Evolutionary conservation across 1,140 invertebrate species (phyloP).

Genomic region (Asobara japonica): DNA sequence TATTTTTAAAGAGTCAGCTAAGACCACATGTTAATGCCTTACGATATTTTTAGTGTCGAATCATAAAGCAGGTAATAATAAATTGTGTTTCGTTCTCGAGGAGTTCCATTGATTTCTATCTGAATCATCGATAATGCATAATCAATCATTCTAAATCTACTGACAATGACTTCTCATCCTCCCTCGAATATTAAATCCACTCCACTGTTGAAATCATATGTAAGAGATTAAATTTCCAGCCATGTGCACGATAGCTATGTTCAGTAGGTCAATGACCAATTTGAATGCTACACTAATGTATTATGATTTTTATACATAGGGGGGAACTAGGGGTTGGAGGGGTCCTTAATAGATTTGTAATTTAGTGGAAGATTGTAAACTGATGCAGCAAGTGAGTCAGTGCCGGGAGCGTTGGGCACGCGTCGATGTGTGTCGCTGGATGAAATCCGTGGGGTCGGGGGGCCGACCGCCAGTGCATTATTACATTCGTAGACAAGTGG

Average conservation of each 20-base stretch:
- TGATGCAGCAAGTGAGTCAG: conserved; percentile 24
- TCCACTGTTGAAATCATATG: not conserved
- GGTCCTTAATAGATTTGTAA: conserved; percentile 58
- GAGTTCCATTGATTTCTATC: too few species aligned
- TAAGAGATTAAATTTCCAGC: not conserved
- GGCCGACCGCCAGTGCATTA: conserved; percentile 33
- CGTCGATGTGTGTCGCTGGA: conserved; percentile 30
- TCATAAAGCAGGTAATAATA: too few species aligned
- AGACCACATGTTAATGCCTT: too few species aligned
- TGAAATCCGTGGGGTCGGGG: conserved; percentile 33
- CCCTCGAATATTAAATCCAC: not conserved
- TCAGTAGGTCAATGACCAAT: conserved; percentile 7
- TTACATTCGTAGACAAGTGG: conserved; percentile 32
- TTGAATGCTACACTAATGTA: not conserved
- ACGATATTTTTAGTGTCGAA: too few species aligned
- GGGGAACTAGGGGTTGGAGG: not conserved
- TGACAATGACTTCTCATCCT: not conserved
- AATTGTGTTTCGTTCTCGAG: too few species aligned
- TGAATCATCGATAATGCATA: too few species aligned
- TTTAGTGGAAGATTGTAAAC: conserved; percentile 40
- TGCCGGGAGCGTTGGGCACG: conserved; percentile 23
- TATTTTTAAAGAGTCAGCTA: too few species aligned
- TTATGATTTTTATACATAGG: conserved; percentile 16
- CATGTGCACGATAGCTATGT: not conserved
- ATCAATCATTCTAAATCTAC: not conserved